phyloP scores from a whole-genome alignment of 1,140 invertebrate species.

The Penaeus vannamei region DNA sequence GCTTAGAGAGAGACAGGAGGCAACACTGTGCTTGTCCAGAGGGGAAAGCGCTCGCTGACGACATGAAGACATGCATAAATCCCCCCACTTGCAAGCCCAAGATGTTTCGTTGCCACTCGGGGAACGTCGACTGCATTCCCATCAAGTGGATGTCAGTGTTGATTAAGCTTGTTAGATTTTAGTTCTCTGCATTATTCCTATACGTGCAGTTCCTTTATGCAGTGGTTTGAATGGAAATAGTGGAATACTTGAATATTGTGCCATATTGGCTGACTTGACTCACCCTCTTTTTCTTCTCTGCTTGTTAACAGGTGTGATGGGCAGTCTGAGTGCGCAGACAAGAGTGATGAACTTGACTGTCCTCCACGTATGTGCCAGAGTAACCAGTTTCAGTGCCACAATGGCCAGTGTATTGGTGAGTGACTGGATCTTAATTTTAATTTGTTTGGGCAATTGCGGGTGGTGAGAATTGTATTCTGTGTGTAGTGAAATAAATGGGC shows the following conservation, averaged over 20 bases:
- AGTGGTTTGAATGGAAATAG: background rate
- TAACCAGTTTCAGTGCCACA: conserved; percentile 59
- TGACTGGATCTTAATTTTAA: background rate
- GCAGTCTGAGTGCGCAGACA: conserved; percentile 81
- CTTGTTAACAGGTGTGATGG: conserved; percentile 78
- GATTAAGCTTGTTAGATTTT: conserved; percentile 67
- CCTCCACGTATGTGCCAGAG: conserved; percentile 51
- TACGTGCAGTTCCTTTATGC: background rate
- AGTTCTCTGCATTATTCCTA: background rate
- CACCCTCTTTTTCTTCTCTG: background rate
- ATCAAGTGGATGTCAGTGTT: conserved; percentile 78
- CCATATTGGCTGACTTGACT: background rate
- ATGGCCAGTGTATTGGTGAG: conserved; percentile 65
- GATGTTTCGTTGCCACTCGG: conserved; percentile 82
- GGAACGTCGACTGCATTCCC: conserved; percentile 81
- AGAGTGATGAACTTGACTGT: conserved; percentile 76
- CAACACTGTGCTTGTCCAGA: conserved; percentile 83
- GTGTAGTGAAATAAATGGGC: background rate
- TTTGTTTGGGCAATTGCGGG: background rate
- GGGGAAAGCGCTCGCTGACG: conserved; percentile 80
- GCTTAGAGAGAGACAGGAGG: conserved; percentile 72
- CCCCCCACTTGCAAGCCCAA: conserved; percentile 83
- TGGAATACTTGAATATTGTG: background rate
- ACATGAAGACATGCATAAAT: conserved; percentile 80
- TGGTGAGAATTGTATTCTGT: background rate